These are phyloP conservation scores for Illadopsis cleaveri DNA, from an alignment of 2,113 vertebrate species.

Conservation along the genomic window DNA sequence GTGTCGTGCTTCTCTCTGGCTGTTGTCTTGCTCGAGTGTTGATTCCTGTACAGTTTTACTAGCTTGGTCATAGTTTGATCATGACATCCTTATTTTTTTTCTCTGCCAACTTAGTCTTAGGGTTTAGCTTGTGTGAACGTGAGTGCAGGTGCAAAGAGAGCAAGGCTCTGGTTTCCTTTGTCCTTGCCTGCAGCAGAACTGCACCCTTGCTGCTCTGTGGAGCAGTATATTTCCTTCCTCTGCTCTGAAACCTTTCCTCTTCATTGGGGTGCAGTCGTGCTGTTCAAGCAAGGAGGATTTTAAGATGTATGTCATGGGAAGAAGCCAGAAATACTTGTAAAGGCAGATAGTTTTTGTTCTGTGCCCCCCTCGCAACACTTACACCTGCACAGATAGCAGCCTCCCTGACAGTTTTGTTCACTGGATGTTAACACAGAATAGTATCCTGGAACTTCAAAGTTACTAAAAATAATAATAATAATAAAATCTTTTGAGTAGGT, in stretches of 20 bases:
- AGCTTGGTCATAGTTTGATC: background rate
- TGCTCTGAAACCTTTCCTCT: background rate
- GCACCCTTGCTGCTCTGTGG: background rate
- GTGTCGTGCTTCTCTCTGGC: fast-evolving
- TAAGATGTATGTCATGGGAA: fast-evolving
- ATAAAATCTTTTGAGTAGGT: background rate
- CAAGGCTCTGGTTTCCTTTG: background rate
- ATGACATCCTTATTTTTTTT: fast-evolving
- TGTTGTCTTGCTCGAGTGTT: background rate
- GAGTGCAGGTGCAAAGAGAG: background rate
- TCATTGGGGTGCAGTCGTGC: background rate
- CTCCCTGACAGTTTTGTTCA: background rate
- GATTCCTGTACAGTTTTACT: background rate
- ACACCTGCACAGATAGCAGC: background rate
- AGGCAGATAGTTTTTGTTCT: background rate
- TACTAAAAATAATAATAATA: background rate
- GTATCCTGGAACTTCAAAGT: background rate
- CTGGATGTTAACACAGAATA: background rate
- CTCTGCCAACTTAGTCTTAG: fast-evolving
- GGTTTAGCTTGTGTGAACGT: background rate
- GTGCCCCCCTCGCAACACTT: fast-evolving
- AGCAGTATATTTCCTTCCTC: fast-evolving
- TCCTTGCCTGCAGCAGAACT: background rate
- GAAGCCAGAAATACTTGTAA: background rate
- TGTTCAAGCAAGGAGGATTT: background rate